These are phyloP conservation scores for Bos javanicus DNA, from an alignment of 2,113 vertebrate genomes.

Conservation along the genomic window DNA sequence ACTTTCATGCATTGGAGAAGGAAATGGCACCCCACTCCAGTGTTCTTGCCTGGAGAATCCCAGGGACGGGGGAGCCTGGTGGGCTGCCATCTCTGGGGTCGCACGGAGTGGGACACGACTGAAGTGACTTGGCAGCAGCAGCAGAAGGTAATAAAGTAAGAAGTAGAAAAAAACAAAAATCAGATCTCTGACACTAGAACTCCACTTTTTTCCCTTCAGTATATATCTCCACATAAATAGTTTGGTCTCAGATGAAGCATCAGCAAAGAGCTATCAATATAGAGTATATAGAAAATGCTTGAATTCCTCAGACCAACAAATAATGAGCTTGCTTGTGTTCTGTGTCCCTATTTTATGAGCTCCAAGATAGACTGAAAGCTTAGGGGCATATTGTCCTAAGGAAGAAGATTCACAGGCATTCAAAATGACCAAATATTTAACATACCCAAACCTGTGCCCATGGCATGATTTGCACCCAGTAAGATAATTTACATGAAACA, in stretches of 20 bases:
- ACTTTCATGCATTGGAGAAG: no score
- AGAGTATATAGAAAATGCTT: neutral
- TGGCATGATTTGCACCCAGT: neutral
- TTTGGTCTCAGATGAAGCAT: neutral
- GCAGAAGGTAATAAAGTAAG: neutral
- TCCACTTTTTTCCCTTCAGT: neutral
- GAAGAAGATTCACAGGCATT: neutral
- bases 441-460: neutral
- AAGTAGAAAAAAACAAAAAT: neutral
- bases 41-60: no score
- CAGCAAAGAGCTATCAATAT: neutral
- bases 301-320: neutral
- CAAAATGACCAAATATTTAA: neutral
- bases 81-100: no score
- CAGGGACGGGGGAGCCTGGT: no score
- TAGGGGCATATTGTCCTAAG: neutral
- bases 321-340: neutral
- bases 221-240: neutral
- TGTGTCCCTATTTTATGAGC: neutral
- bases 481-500: constrained; percentile 40
- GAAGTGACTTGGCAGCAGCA: no score
- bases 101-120: no score
- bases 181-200: neutral
- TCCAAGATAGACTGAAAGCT: constrained; percentile 1
- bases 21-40: no score